Base-by-base conservation (phyloP, 2,888 invertebrate species). In the Leptodirus hochenwartii region DNA sequence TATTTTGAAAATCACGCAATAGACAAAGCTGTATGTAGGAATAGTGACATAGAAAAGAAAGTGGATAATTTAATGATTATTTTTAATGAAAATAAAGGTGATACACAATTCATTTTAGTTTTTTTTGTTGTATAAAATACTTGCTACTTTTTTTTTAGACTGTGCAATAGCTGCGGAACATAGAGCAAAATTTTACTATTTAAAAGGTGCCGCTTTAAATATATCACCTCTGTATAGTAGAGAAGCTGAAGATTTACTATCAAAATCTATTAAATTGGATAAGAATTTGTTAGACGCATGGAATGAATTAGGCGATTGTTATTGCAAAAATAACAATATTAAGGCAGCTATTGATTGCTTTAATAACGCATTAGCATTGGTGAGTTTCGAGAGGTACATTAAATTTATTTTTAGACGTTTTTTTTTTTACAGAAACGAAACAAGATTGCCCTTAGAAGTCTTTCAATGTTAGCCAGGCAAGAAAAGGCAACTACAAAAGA, bases 251-350 rank as follows among this genome's bases (percentile, higher is more conserved):
- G 77, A 77, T 43, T 62, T 69, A 28, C 59, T 88, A 25, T 77
- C 80, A 27, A 81, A 79, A 51, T 75, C 87, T 3, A 77, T 87
- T 0, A 88, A 88, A 51, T 56, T 87, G 22, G 77, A 84, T 46
- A 82, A 84, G 2, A 74, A 71, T 41, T 54, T 78, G 31, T 67
- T 78, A 0, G 75, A 76, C 30, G 84, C 84, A 0, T 88, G 87
- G 87, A 85, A 85, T 47, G 78, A 85, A 49, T 60, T 90, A 1
- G 88, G 88, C 1, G 84, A 85, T 51, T 79, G 78, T 46, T 82
- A 80, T 49, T 85, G 82, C 76, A 87, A 87, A 54, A 79, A 78
- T 46, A 69, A 75, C 46, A 79, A 87, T 46, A 58, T 81, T 4
- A 63, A 67, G 38, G 77, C 78, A 43, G 82, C 88, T 0, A 75